phyloP scores from a whole-genome alignment of 2,113 vertebrate genomes.

The Carlito syrichta region DNA sequence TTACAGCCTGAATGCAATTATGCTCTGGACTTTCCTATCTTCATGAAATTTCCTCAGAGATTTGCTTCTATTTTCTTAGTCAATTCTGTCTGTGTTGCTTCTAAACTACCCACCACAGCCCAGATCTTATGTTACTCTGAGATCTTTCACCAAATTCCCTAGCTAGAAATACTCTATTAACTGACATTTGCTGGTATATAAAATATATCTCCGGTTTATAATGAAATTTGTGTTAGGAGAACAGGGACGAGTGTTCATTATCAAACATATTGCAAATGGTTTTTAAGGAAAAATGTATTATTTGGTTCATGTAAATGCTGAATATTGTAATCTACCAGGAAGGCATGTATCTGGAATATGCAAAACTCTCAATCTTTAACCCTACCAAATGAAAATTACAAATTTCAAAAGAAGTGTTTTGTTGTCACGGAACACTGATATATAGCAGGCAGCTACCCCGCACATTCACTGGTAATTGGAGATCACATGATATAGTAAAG shows the following conservation, averaged over 20 bases:
- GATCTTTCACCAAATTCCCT: not conserved
- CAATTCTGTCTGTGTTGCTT: not conserved
- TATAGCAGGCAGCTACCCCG: not conserved
- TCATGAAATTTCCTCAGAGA: not conserved
- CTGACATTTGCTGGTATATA: not conserved
- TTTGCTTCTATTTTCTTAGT: not conserved
- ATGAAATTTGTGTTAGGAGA: not conserved
- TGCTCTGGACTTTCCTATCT: not conserved
- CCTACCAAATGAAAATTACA: not conserved
- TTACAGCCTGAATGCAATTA: not conserved
- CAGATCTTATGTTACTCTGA: not conserved
- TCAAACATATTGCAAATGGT: not conserved
- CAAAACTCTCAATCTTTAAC: not conserved
- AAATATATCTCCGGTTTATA: not conserved
- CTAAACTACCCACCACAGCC: not conserved
- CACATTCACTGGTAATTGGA: not conserved
- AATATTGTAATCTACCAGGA: not conserved
- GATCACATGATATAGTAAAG: not conserved
- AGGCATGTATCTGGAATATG: not conserved
- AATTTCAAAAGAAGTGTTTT: not conserved
- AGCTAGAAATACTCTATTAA: not conserved
- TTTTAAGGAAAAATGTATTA: not conserved
- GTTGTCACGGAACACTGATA: not conserved
- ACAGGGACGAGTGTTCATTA: not conserved
- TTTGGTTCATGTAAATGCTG: conserved; percentile 14